A percentile compares a stretch with the other conserved stretches of the same genome.
These are phyloP conservation scores for Arctopsyche grandis DNA, from an alignment of 1,140 invertebrate genomes.

Conservation along the genomic window DNA sequence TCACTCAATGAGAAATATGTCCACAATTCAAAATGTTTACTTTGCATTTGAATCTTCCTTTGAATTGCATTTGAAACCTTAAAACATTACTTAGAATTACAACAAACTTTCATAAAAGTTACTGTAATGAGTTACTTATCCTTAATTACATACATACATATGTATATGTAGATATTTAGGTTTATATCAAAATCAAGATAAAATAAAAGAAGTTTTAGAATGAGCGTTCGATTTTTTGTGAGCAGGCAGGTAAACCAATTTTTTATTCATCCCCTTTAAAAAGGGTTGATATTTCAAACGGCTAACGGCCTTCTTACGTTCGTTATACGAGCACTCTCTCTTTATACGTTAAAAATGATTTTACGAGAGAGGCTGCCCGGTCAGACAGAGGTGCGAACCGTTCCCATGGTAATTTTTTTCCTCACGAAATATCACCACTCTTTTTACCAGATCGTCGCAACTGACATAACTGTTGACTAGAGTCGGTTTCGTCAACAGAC, in stretches of 20 bases:
- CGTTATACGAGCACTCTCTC: neutral
- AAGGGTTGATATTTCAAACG: slow-evolving; percentile 28
- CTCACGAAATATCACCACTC: neutral
- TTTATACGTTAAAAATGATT: neutral
- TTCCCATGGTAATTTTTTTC: neutral
- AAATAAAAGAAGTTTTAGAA: no score
- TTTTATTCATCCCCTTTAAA: slow-evolving; percentile 17
- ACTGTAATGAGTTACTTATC: no score
- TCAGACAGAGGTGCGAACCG: slow-evolving; percentile 12
- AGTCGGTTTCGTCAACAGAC: slow-evolving; percentile 11
- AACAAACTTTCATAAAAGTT: no score
- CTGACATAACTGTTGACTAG: slow-evolving; percentile 20
- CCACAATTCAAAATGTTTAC: no score
- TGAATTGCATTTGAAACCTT: no score
- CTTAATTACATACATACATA: no score
- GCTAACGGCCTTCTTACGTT: neutral
- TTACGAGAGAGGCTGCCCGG: neutral
- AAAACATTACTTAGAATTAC: no score
- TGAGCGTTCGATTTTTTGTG: no score
- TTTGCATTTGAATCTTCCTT: no score
- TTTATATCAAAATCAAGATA: no score
- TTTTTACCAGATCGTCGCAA: neutral
- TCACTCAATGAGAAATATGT: no score
- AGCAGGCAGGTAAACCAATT: slow-evolving; percentile 4
- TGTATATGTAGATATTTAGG: no score